Evolutionary conservation across 2,797 vertebrate species (phyloP).

Genomic region (Pipistrellus pipistrellus): DNA sequence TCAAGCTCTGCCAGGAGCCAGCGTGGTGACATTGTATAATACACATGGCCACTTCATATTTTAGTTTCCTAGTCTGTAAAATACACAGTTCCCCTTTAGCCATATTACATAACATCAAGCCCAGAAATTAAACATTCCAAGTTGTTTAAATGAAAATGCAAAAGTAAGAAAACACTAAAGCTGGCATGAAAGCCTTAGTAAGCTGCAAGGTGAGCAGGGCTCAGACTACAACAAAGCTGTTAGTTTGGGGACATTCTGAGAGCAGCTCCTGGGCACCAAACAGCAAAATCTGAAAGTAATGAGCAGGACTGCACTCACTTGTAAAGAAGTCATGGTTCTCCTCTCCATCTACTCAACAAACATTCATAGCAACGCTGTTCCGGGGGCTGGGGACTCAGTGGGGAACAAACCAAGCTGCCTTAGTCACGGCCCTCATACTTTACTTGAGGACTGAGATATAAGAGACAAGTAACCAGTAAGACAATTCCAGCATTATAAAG

Average conservation of each 20-base stretch:
- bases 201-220: neutral
- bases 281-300: neutral
- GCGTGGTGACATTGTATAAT: neutral
- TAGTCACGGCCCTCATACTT: neutral
- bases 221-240: neutral
- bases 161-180: neutral
- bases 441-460: neutral
- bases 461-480: neutral
- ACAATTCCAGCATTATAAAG: neutral
- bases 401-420: neutral
- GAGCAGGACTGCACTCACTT: neutral
- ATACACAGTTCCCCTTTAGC: neutral
- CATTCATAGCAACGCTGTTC: neutral
- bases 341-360: neutral
- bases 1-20: neutral
- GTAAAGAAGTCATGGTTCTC: neutral
- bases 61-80: neutral
- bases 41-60: neutral
- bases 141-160: neutral
- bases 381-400: neutral
- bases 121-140: constrained; percentile 1
- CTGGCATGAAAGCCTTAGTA: neutral
- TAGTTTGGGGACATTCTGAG: neutral
- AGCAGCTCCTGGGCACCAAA: neutral
- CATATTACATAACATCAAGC: neutral